Conservation (phyloP, 2,113 vertebrate species). For the Crocuta crocuta region DNA sequence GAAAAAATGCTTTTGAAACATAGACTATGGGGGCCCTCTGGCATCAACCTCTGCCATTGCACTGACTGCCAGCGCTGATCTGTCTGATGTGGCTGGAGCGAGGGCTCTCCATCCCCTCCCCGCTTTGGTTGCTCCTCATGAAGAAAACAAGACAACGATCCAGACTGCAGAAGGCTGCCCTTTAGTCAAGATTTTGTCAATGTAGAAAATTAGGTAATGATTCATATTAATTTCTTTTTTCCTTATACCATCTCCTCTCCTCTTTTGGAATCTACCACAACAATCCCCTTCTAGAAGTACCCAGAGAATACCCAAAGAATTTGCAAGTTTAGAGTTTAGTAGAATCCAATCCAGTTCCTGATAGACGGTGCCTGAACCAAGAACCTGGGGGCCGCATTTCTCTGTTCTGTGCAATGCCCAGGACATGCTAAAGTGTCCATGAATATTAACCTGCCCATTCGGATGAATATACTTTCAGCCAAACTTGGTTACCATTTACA, state of each 20-base stretch:
- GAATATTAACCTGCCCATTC: background rate
- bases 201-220: background rate
- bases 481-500: background rate
- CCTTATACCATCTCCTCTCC: background rate
- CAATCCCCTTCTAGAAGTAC: background rate
- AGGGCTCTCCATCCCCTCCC: background rate
- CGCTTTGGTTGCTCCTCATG: background rate
- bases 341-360: slow-evolving; percentile 21
- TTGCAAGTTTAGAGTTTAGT: background rate
- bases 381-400: background rate
- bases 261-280: background rate
- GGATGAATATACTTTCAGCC: background rate
- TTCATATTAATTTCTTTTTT: background rate
- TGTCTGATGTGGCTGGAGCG: background rate
- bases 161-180: background rate
- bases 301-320: slow-evolving; percentile 1
- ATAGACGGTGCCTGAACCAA: background rate
- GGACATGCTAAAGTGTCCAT: background rate
- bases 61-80: background rate
- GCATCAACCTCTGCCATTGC: background rate
- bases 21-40: background rate
- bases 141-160: background rate
- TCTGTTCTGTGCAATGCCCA: background rate
- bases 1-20: background rate
- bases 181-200: background rate